phyloP scores from a whole-genome alignment of 1,140 invertebrate genomes.

The Drosophila nigromelanica region DNA sequence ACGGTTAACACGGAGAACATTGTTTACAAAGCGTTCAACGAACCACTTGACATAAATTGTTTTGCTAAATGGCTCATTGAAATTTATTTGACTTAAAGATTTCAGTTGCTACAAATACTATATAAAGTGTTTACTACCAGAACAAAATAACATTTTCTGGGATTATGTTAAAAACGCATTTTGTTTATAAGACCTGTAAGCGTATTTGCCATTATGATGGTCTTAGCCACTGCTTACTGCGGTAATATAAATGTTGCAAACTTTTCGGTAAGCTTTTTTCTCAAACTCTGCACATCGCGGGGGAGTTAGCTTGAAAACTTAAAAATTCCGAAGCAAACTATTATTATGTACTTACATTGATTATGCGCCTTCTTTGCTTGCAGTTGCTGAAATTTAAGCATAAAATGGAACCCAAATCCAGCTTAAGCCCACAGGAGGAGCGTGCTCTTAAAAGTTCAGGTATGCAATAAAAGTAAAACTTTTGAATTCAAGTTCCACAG shows the following conservation, averaged over 20 bases:
- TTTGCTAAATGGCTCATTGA: slow-evolving; percentile 40
- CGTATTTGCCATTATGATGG: slow-evolving; percentile 23
- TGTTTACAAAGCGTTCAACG: slow-evolving; percentile 41
- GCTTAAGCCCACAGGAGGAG: slow-evolving; percentile 73
- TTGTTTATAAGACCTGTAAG: slow-evolving; percentile 9
- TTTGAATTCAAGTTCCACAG: slow-evolving; percentile 26
- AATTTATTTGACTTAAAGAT: slow-evolving; percentile 38
- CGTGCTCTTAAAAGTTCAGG: slow-evolving; percentile 76
- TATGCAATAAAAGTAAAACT: slow-evolving; percentile 54
- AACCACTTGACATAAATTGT: slow-evolving; percentile 43
- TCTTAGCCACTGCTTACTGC: slow-evolving; percentile 3
- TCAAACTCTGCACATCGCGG: background rate
- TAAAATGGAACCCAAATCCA: slow-evolving; percentile 70
- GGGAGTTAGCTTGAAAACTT: slow-evolving; percentile 6
- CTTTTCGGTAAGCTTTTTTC: slow-evolving; percentile 15
- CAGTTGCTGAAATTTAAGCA: slow-evolving; percentile 39
- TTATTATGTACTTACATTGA: slow-evolving; percentile 81
- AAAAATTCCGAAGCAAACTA: slow-evolving; percentile 55
- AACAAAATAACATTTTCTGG: too few relatives aligned
- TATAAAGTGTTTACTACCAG: too few relatives aligned
- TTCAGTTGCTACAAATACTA: too few relatives aligned
- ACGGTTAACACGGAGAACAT: background rate
- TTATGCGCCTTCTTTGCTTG: slow-evolving; percentile 73
- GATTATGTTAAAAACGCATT: too few relatives aligned
- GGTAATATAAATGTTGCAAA: slow-evolving; percentile 23